A percentile compares a stretch with the other conserved stretches of the same genome.
phyloP scores from a whole-genome alignment of 2,113 vertebrate genomes.

The Etheostoma cragini region DNA sequence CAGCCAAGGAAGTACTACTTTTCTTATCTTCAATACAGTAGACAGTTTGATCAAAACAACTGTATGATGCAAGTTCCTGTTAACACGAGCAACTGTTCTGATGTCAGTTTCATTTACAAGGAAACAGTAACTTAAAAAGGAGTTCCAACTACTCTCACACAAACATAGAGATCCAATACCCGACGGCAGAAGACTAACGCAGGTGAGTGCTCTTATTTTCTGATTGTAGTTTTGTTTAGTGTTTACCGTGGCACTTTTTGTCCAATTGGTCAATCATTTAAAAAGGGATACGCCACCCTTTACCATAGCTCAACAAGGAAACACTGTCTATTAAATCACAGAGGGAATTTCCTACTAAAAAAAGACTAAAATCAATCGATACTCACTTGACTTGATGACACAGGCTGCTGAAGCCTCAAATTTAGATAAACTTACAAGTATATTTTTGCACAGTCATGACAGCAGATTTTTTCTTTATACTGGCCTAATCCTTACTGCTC shows the following conservation, averaged over 20 bases:
- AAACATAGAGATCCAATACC: background rate
- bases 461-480: background rate
- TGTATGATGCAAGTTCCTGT: background rate
- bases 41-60: background rate
- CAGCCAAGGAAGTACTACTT: background rate
- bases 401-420: background rate
- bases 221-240: background rate
- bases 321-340: background rate
- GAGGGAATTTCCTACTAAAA: background rate
- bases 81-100: background rate
- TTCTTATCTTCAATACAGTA: background rate
- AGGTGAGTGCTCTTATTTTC: background rate
- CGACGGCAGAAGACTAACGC: background rate
- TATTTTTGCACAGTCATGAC: background rate
- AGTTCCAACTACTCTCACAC: background rate
- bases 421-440: background rate
- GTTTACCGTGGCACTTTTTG: background rate
- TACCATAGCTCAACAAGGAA: background rate
- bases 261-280: background rate
- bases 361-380: background rate
- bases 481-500: background rate
- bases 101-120: constrained; percentile 21
- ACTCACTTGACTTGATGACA: background rate
- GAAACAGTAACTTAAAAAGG: background rate
- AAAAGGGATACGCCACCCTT: background rate